Base-by-base conservation (phyloP, 2,113 vertebrate species). In the Ictalurus furcatus region DNA sequence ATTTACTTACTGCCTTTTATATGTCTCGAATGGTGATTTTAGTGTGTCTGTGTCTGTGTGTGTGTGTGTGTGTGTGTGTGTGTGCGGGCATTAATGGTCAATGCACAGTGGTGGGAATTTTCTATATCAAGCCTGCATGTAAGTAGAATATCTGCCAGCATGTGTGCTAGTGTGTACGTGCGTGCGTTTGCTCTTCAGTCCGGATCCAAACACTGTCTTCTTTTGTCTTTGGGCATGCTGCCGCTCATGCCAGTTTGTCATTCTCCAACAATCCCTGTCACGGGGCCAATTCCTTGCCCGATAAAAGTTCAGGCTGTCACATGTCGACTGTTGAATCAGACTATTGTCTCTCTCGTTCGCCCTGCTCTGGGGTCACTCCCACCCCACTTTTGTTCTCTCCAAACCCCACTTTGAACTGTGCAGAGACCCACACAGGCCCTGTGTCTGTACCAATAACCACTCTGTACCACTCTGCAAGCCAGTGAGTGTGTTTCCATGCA, bases 251-350 rank as follows among this genome's bases (percentile, higher is more conserved):
- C 40, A 21, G 40, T 88, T 71, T 54, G 85, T 87, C 85, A 65
- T 56, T 61, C 54, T 89, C 48, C 16, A 23, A 67, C 86, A 44
- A 37, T 44, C 25, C 30, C 44, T 69, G 84, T 86, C 74, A 89
- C 54, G n/a, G 30, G 74, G 84, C 84, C 34, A 80, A 58, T 78
- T 88, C 85, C 52, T 59, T 80, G 74, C 37, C 52, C 34, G 85
- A 63, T 65, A 48, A 88, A 88, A 76, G 82, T 67, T 85, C 83
- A 85, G 59, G 88, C 88, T 85, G 73, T 80, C 83, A 58, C 88
- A 89, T n/a, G 84, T 58, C 84, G 59, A 37, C 37, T 85, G 61
- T 25, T 91, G 59, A 90, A 91, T 88, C 58, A 83, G 86, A 34
- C 40, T 34, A 37, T 81, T 91, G 85, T 89, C 85, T 82, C 44